A percentile compares a stretch with the other conserved stretches of the same genome.
Evolutionary conservation across 2,797 vertebrate species (phyloP).

Genomic region (Adelosebastes latens): DNA sequence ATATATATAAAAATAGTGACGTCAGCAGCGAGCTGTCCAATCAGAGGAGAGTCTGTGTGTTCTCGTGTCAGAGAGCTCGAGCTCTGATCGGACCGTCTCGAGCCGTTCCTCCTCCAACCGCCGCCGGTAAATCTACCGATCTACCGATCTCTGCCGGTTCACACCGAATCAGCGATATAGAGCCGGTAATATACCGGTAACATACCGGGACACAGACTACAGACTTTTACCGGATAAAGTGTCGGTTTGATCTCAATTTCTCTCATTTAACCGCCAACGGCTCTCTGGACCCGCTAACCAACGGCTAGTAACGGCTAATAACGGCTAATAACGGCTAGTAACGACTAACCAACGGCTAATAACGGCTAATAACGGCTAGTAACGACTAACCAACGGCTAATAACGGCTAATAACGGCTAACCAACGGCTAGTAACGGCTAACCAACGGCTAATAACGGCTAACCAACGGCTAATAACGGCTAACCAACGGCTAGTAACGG

Average conservation of each 20-base stretch:
- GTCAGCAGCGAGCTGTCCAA: conserved; percentile 2
- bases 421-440: too few species aligned
- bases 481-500: too few species aligned
- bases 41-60: neutral
- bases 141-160: neutral
- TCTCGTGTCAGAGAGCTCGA: neutral
- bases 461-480: too few species aligned
- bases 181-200: too few species aligned
- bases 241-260: neutral
- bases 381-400: too few species aligned
- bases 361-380: too few species aligned
- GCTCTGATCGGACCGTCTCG: neutral
- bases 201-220: rapidly evolving
- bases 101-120: neutral
- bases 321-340: too few species aligned
- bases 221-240: neutral
- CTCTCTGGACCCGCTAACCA: neutral
- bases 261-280: neutral
- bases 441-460: too few species aligned
- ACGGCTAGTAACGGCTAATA: too few species aligned
- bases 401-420: too few species aligned
- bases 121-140: conserved; percentile 18
- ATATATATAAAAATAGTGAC: neutral
- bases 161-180: rapidly evolving
- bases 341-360: too few species aligned